phyloP scores from a whole-genome alignment of 2,888 invertebrate species.

The Rotaria macrura region DNA sequence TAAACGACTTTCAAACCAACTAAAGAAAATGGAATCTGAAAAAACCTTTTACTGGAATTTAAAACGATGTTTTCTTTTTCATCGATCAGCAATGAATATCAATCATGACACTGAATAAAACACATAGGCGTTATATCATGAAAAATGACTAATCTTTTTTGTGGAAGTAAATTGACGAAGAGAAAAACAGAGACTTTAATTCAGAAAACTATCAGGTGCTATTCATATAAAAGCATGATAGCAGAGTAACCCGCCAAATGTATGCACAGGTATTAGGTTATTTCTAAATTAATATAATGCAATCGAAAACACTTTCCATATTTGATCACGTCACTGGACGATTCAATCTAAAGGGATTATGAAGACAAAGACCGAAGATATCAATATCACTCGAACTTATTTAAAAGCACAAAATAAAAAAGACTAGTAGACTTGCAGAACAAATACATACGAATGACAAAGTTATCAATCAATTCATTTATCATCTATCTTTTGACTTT shows the following conservation, averaged over 20 bases:
- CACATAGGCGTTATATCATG: no score
- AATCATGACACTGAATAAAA: no score
- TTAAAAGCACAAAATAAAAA: background rate
- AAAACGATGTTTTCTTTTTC: no score
- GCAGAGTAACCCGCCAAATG: background rate
- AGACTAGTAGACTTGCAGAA: no score
- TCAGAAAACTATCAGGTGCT: background rate
- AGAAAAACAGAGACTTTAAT: background rate
- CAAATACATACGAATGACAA: background rate
- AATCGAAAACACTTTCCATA: background rate
- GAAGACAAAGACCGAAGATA: background rate
- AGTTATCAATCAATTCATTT: background rate
- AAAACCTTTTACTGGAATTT: no score
- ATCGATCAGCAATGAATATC: no score
- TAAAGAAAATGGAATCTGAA: no score
- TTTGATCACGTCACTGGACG: background rate
- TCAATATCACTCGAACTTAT: background rate
- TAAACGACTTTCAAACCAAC: no score
- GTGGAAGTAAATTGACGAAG: background rate
- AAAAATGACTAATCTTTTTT: background rate
- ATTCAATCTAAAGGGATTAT: background rate
- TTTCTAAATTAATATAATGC: background rate
- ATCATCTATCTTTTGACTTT: background rate
- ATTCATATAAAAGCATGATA: background rate
- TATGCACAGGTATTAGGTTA: background rate